Base-by-base conservation (phyloP, 2,888 invertebrate species). In the Tortricodes alternella region DNA sequence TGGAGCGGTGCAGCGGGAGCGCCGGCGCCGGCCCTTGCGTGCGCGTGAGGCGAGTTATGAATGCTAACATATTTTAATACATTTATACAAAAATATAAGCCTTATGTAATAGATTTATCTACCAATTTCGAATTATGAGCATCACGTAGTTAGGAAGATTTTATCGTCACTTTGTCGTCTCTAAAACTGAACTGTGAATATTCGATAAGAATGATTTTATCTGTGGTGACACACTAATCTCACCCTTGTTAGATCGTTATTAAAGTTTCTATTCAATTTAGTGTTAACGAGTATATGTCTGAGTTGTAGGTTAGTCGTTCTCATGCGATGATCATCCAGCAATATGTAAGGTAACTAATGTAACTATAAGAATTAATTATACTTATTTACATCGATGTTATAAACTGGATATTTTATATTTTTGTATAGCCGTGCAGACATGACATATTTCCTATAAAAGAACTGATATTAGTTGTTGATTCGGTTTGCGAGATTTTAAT, bases 11-110 rank as follows among this genome's bases (percentile, higher is more conserved):
- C 39, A 8, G 41, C 61, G 58, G 50, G 62, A 57, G 61, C 57
- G 46, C 46, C n/a, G n/a, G 46, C 48, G 59, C 61, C 11, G 59
- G 61, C 56, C 61, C 50, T 56, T 29, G 29, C 18, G 24, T 52
- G 18, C 39, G 39, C 43, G 82, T 84, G 80, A 73, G 64, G 74
- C 78, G 80, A 82, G 76, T 76, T 83, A 78, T 85, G 85, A 85
- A 86, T 83, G 83, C 84, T 85, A 80, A 85, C 76, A 83, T 87
- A 85, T 87, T 87, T 85, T 86, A 85, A 78, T 88, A 86, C 71
- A 77, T 80, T 80, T 83, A 80, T 84, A 86, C 79, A 75, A 78
- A 75, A 77, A 68, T 76, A 73, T 78, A 80, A 82, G 80, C 71
- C 70, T 67, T 81, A 80, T 75, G 67, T 74, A 76, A 78, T 75